Evolutionary conservation across 2,797 vertebrate genomes (phyloP), one percentile per base, ranked within the genome.

Genomic region (Falco columbarius): DNA sequence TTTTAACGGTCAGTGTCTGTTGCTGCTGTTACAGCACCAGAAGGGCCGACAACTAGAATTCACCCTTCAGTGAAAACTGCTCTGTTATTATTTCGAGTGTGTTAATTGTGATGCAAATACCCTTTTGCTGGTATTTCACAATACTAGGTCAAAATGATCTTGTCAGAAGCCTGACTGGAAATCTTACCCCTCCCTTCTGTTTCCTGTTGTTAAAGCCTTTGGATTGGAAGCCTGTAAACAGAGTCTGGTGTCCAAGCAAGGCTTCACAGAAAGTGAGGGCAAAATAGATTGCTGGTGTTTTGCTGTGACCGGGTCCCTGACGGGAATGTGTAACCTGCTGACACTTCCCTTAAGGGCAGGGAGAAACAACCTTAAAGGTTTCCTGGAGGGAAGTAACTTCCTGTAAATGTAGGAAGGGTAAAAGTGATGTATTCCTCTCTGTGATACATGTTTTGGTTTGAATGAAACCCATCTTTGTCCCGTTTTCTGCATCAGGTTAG

Each of bases 91-190:
- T 90, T 95, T 95, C 10, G 8, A 96, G 89, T 46, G 68, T 83
- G 85, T 93, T 83, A 90, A 92, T 97, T 97, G 92, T 97, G 93
- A 96, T 96, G 96, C 95, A 95, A 93, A 96, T 93, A 90, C 82
- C 81, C 82, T 90, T 76, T 93, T 74, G 90, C 66, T 96, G 92
- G 72, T 97, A 83, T 97, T 95, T 94, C 95, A 92, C 94, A 97
- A 89, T 87, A 87, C 63, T 67, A 52, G 93, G 90, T 94, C 90
- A 93, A 87, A 86, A 90, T 86, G 76, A 91, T 96, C 93, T 95
- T 95, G 92, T 96, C 94, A 96, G 86, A 89, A 94, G 89, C 81
- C 93, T 95, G 86, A 86, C 96, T 97, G 94, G 94, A 95, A 97
- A 85, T 71, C 88, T 95, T 96, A 93, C 82, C 73, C 63, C 96